Percentiles rank a stretch among this genome's conserved stretches.
Conservation (phyloP, 1,140 invertebrate species). For the Piezodorus guildinii region DNA sequence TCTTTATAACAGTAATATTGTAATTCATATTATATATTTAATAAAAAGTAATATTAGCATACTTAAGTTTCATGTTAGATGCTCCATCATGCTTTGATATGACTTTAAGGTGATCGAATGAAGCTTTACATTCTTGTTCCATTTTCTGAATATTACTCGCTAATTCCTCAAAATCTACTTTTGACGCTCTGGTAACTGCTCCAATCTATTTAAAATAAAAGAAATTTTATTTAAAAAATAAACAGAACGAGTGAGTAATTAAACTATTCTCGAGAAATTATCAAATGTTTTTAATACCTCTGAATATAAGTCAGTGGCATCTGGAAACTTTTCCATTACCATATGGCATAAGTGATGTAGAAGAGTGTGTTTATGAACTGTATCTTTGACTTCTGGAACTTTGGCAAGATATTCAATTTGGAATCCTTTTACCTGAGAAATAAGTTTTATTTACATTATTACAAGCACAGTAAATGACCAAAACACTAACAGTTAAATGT, state of each 20-base stretch:
- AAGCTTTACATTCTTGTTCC: slow-evolving; percentile 91
- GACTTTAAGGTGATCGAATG: slow-evolving; percentile 92
- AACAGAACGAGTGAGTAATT: background rate
- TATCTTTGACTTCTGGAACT: slow-evolving; percentile 98
- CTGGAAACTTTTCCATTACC: slow-evolving; percentile 91
- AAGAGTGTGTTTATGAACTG: slow-evolving; percentile 94
- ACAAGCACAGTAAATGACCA: background rate
- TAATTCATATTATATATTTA: too few species aligned
- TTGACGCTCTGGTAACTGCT: slow-evolving; percentile 82
- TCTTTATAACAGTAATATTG: too few species aligned
- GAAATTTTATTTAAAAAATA: background rate
- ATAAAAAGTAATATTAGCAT: slow-evolving; percentile 28
- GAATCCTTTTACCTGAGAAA: slow-evolving; percentile 78
- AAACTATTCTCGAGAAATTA: background rate
- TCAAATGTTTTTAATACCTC: slow-evolving; percentile 49
- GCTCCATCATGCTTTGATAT: slow-evolving; percentile 89
- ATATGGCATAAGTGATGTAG: slow-evolving; percentile 95
- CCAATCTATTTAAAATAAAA: slow-evolving; percentile 51
- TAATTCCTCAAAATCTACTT: slow-evolving; percentile 86
- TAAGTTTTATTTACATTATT: background rate
- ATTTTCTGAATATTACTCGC: slow-evolving; percentile 72
- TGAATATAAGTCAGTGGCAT: slow-evolving; percentile 91
- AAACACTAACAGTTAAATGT: background rate
- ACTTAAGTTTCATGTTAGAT: slow-evolving; percentile 77
- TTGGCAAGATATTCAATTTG: slow-evolving; percentile 95